These are phyloP conservation scores for Netelia virgata DNA, from an alignment of 2,888 invertebrate species.

Conservation along the genomic window DNA sequence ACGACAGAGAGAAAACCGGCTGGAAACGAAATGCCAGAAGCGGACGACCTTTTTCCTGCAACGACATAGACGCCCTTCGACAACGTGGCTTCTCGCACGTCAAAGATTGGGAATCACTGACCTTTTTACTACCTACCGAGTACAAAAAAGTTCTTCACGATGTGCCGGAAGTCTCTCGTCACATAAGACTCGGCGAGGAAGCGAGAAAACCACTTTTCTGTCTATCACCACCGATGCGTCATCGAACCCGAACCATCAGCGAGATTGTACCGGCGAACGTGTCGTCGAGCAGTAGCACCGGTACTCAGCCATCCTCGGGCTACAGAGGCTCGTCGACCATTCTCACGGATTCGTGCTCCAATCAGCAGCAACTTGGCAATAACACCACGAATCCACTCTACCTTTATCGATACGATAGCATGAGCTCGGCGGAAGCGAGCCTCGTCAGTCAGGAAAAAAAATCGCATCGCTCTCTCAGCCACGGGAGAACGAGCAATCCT, in stretches of 20 bases:
- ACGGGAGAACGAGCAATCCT: constrained; percentile 67
- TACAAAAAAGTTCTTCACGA: constrained; percentile 92
- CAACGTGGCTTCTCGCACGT: constrained; percentile 94
- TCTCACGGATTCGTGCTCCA: constrained; percentile 91
- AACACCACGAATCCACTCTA: constrained; percentile 89
- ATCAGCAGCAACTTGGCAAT: constrained; percentile 87
- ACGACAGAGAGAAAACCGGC: constrained; percentile 84
- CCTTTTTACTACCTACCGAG: constrained; percentile 94
- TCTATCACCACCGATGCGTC: constrained; percentile 82
- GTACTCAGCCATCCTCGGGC: constrained; percentile 94
- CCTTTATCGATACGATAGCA: constrained; percentile 93
- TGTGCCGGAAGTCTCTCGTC: constrained; percentile 91
- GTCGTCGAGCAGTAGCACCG: constrained; percentile 90
- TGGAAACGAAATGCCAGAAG: constrained; percentile 85
- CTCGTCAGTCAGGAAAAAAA: constrained; percentile 85
- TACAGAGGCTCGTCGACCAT: constrained; percentile 95
- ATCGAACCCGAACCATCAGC: constrained; percentile 87
- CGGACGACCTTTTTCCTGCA: constrained; percentile 91
- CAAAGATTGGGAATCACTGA: constrained; percentile 97
- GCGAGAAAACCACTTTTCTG: constrained; percentile 84
- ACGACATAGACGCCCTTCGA: constrained; percentile 92
- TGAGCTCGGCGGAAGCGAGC: constrained; percentile 90
- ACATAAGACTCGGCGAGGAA: constrained; percentile 87
- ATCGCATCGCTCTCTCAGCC: constrained; percentile 71
- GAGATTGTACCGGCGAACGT: constrained; percentile 86